These are phyloP conservation scores for Atta texana DNA, from an alignment of 1,140 invertebrate genomes.

Conservation along the genomic window DNA sequence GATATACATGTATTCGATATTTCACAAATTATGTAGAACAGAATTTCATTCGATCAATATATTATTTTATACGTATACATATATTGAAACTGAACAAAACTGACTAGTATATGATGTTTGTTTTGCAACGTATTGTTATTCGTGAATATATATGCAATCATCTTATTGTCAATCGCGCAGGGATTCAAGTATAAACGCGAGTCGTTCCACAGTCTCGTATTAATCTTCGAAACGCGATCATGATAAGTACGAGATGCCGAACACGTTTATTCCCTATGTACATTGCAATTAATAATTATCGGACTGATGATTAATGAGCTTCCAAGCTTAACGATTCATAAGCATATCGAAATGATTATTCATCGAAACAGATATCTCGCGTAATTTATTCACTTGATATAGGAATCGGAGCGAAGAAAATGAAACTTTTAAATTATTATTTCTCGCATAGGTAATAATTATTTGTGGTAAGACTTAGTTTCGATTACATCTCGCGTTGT, in stretches of 20 bases:
- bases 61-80: neutral
- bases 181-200: neutral
- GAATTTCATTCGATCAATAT: neutral
- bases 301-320: neutral
- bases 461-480: neutral
- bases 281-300: conserved; percentile 13
- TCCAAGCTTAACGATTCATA: neutral
- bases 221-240: conserved; percentile 9
- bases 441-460: neutral
- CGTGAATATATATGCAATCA: neutral
- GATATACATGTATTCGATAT: neutral
- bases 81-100: neutral
- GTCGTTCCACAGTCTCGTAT: neutral
- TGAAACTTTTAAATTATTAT: neutral
- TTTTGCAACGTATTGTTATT: neutral
- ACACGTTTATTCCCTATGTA: neutral
- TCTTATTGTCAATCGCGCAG: conserved; percentile 9
- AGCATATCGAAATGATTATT: neutral
- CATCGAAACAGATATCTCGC: conserved; percentile 7
- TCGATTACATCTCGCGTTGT: neutral
- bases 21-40: neutral
- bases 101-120: neutral
- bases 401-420: conserved; percentile 1
- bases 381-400: neutral
- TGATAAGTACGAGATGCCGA: conserved; percentile 13